These are phyloP conservation scores for Dasyornis broadbenti DNA, from an alignment of 2,113 vertebrate genomes.

Conservation along the genomic window DNA sequence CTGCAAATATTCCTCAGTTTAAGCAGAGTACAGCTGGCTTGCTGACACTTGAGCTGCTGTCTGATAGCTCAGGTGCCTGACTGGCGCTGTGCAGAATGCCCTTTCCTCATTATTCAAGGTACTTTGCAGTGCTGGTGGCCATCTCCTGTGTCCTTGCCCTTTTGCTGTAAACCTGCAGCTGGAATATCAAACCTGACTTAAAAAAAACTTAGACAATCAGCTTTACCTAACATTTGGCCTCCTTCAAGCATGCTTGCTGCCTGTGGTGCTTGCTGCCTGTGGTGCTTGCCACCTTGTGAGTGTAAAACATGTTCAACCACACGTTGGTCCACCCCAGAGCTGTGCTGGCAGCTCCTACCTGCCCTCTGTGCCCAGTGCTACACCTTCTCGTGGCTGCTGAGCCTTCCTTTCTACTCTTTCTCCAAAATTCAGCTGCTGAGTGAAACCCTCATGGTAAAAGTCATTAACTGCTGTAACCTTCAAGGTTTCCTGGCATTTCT, in stretches of 20 bases:
- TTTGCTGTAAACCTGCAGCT: not conserved
- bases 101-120: not conserved
- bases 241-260: not conserved
- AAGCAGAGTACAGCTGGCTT: not conserved
- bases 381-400: not conserved
- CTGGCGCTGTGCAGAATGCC: not conserved
- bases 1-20: not conserved
- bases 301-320: not conserved
- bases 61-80: not conserved
- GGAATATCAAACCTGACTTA: not conserved
- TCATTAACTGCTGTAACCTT: not conserved
- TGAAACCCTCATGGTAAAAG: not conserved
- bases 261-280: not conserved
- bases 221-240: not conserved
- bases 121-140: not conserved
- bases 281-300: not conserved
- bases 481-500: not conserved
- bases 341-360: not conserved
- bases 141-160: not conserved
- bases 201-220: not conserved
- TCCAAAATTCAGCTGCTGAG: not conserved
- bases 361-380: not conserved
- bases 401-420: not conserved
- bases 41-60: not conserved
- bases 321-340: rapidly evolving